These are phyloP conservation scores for Mus pahari DNA, from an alignment of 2,113 vertebrate species.

Conservation along the genomic window DNA sequence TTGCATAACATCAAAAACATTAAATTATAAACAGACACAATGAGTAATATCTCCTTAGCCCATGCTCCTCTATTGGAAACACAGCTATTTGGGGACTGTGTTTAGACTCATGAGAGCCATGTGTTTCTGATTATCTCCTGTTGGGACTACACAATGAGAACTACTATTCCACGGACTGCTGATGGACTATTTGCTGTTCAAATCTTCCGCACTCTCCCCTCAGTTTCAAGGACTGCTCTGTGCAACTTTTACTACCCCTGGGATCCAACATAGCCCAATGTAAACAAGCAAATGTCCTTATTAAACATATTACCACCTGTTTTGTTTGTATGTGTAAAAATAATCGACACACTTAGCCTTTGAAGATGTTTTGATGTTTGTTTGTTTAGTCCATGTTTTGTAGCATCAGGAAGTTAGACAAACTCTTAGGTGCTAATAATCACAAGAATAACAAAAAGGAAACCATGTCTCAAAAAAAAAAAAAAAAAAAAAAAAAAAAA, in stretches of 20 bases:
- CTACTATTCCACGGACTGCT: constrained; percentile 17
- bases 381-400: constrained; percentile 5
- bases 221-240: background rate
- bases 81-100: constrained; percentile 47
- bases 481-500: background rate
- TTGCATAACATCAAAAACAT: constrained; percentile 46
- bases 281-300: background rate
- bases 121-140: constrained; percentile 75
- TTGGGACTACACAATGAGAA: constrained; percentile 41
- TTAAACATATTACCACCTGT: background rate
- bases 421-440: background rate
- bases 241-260: background rate
- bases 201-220: background rate
- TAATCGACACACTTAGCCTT: background rate
- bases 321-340: constrained; percentile 5
- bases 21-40: constrained; percentile 62
- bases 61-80: constrained; percentile 47
- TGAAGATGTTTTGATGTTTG: background rate
- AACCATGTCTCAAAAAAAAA: no score
- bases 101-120: constrained; percentile 54
- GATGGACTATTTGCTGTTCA: background rate
- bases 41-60: constrained; percentile 47
- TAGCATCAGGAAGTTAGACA: background rate
- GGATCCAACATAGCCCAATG: background rate
- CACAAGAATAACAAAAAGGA: background rate